Evolutionary conservation across 2,888 invertebrate species (phyloP), one percentile per base, ranked within the genome.

Genomic region (Trachelus troglodyta): DNA sequence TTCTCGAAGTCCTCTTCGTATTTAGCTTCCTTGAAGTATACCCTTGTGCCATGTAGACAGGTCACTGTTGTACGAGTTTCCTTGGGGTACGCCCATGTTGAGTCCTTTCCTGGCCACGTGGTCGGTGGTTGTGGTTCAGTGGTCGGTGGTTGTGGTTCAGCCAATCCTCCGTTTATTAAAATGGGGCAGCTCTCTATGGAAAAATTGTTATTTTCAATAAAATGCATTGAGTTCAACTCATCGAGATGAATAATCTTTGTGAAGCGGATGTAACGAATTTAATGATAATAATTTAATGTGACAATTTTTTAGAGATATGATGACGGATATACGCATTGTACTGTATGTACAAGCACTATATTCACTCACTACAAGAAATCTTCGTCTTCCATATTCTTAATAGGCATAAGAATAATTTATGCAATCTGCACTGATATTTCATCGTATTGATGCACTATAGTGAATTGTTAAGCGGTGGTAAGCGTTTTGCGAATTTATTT

Each of bases 1-100:
- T 89, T 88, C 11, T 91, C 90, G 83, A 93, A 93, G 0, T 85
- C 85, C 69, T 81, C 80, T 71, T 79, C 81, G 76, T 83, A 56
- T 2, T 23, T 23, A 23, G 23, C 23, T 56, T 56, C 23, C 9
- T 56, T 9, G 56, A 56, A 56, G 77, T 12, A 30, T 34, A 84
- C 81, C 35, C 73, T 71, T 73, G 79, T 78, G 1, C 56, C 81
- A n/a, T 77, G 74, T 12, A 79, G 75, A 71, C 86, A 85, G 12
- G 81, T 80, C 6, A 81, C 81, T 11, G 79, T 23, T 0, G 80
- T 77, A 69, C 79, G 82, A 15, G 79, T 34, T 40, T 80, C 40
- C 34, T 69, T 23, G 2, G 84, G 83, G 71, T 78, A 82, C n/a
- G 79, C 76, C 75, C 80, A 81, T 1, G 77, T 79, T 3, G 56